Base-by-base conservation (phyloP, 2,888 invertebrate genomes). In the Campaea margaritaria region DNA sequence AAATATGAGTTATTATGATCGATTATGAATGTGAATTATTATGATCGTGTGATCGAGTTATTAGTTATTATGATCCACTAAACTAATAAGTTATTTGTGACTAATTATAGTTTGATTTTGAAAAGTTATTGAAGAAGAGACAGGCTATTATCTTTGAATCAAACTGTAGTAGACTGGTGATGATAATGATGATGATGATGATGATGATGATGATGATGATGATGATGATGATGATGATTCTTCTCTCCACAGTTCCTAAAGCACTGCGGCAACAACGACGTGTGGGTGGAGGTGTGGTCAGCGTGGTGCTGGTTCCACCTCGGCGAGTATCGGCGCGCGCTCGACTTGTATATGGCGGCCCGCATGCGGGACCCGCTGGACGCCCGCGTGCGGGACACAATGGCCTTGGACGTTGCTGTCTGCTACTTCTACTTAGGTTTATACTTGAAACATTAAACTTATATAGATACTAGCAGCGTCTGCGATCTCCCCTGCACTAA, bases 231-330 rank as follows among this genome's bases (percentile, higher is more conserved):
- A 34, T 5, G 27, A 5, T 27, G 27, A 27, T 27, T 5, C 11
- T 34, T n/a, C 14, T 11, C 9, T 28, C 8, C 68, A 12, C 64
- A 91, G 92, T 91, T 92, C 63, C 72, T 91, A 1, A 86, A 87
- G 52, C 83, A 90, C 60, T 88, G 89, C 41, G 90, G 91, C 39
- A 89, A 86, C 67, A 69, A 73, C 0, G 85, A 86, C 1, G 79
- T 85, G 0, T 91, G 93, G 86, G 78, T 87, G 13, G 96, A 96
- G 52, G 91, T 96, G 70, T 99, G 99, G 99, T 94, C 97, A 64
- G 99, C 97, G 0, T 99, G 98, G 89, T 98, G 99, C 85, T 96
- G 96, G 75, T 99, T 99, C 88, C 99, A 99, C 86, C 93, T 98
- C 62, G 99, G 98, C 2, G 98, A 99, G 81, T 99, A 98, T 88